phyloP scores from a whole-genome alignment of 2,797 vertebrate genomes.

The Streptopelia turtur region DNA sequence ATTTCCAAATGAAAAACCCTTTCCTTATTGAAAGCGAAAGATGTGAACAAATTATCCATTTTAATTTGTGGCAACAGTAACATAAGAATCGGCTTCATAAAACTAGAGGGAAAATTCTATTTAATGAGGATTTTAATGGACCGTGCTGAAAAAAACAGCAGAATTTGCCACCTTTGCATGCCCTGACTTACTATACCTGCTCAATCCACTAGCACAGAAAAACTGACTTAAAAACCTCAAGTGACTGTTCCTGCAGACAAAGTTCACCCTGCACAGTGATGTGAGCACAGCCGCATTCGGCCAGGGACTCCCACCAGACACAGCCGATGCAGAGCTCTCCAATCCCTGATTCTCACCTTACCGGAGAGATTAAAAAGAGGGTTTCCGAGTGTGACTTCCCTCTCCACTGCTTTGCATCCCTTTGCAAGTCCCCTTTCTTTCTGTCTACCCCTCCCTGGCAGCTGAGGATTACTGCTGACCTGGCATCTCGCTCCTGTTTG shows the following conservation, averaged over 20 bases:
- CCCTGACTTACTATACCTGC: neutral
- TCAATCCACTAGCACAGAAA: neutral
- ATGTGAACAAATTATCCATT: neutral
- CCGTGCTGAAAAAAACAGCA: neutral
- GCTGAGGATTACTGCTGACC: neutral
- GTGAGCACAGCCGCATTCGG: rapidly evolving
- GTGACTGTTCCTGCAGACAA: neutral
- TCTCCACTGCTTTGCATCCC: neutral
- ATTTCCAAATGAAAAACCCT: neutral
- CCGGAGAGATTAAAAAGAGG: neutral
- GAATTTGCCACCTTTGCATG: neutral
- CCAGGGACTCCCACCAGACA: neutral
- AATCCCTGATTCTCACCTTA: neutral
- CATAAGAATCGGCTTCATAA: neutral
- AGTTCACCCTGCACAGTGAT: neutral
- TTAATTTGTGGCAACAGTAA: neutral
- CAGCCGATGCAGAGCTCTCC: neutral
- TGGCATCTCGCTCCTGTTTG: neutral
- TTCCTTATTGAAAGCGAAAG: neutral
- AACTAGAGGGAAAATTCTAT: neutral
- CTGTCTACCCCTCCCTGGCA: neutral
- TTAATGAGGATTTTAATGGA: neutral
- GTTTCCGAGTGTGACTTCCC: neutral
- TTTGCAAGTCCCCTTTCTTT: neutral
- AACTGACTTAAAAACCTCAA: neutral